phyloP scores from a whole-genome alignment of 2,113 vertebrate genomes.

The Oryzias curvinotus region DNA sequence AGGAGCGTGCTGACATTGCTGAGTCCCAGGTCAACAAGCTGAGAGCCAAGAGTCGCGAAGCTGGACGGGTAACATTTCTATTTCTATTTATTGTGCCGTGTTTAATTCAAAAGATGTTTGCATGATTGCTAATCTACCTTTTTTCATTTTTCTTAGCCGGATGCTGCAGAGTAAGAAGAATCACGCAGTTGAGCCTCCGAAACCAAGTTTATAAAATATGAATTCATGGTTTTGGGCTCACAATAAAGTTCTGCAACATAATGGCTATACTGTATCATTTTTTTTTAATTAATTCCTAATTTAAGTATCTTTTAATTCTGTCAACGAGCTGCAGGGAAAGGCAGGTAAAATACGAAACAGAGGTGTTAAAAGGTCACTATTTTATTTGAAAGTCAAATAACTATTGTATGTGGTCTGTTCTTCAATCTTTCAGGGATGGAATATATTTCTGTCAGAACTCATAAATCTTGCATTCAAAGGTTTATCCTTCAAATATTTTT shows the following conservation, averaged over 20 bases:
- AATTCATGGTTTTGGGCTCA: not conserved
- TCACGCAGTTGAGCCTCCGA: not conserved
- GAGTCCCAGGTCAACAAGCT: constrained; percentile 68
- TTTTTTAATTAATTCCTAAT: not conserved
- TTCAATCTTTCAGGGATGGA: no score
- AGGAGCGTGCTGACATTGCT: constrained; percentile 64
- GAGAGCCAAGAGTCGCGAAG: constrained; percentile 56
- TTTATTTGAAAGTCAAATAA: not conserved
- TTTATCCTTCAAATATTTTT: no score
- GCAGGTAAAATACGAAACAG: no score
- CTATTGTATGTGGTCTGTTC: not conserved
- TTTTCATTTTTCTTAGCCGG: constrained; percentile 11
- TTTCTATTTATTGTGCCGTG: not conserved
- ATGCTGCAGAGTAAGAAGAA: constrained; percentile 29
- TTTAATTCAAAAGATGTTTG: not conserved
- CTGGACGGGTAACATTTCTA: constrained; percentile 35
- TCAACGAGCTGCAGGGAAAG: no score
- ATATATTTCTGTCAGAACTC: no score
- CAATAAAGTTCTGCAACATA: constrained; percentile 37
- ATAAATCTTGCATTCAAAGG: no score
- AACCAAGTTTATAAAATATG: constrained; percentile 44
- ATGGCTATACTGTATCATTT: constrained; percentile 2
- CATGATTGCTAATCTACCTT: not conserved
- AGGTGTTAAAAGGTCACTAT: no score
- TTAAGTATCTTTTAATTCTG: not conserved